These are phyloP conservation scores for Muraenolepis orangiensis DNA, from an alignment of 2,797 vertebrate species.

Conservation along the genomic window DNA sequence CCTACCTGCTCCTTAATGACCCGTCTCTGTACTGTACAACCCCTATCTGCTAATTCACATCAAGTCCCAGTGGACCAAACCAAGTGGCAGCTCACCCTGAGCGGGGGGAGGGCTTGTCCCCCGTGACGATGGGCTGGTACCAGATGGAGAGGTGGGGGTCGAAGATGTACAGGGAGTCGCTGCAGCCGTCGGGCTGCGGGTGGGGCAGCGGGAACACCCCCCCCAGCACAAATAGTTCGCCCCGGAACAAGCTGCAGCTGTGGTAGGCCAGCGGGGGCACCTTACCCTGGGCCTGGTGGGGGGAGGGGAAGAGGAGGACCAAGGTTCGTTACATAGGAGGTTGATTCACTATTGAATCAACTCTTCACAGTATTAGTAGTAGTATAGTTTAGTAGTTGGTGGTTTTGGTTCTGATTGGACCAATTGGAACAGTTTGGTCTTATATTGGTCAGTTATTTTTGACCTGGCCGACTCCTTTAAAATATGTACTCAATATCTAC, in stretches of 20 bases:
- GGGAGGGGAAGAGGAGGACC: not conserved
- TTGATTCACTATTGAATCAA: no score
- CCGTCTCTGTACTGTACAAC: no score
- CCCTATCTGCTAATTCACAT: no score
- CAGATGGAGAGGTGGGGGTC: constrained; percentile 77
- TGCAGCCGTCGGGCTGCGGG: constrained; percentile 78
- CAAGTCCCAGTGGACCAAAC: no score
- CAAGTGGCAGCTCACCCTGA: constrained; percentile 62
- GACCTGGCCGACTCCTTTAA: no score
- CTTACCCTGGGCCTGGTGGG: constrained; percentile 76
- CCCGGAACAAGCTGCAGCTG: constrained; percentile 76
- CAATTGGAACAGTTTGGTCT: no score
- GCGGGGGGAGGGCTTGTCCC: constrained; percentile 70
- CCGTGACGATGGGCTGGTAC: constrained; percentile 81
- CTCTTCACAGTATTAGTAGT: no score
- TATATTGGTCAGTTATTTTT: no score
- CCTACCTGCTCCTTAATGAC: no score
- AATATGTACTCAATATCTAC: not conserved
- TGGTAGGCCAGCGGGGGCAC: constrained; percentile 79
- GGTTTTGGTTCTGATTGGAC: no score
- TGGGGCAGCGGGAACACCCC: constrained; percentile 75
- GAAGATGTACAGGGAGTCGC: constrained; percentile 80
- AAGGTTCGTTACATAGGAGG: not conserved
- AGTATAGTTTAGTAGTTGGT: no score
- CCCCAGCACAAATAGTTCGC: constrained; percentile 78